Base-by-base conservation (phyloP, 2,113 vertebrate genomes). In the Alligator mississippiensis region DNA sequence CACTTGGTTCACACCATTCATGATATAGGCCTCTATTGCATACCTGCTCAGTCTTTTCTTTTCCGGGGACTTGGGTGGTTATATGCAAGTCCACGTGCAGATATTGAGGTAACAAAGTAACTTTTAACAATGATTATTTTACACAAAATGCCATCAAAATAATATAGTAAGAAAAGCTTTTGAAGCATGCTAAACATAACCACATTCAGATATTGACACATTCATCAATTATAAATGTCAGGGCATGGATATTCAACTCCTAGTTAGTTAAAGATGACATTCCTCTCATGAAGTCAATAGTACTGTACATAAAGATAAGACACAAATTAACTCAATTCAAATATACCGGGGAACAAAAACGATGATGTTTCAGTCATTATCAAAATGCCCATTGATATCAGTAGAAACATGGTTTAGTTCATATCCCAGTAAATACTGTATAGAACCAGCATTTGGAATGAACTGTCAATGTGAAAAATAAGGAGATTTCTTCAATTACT, bases 61-160 rank as follows among this genome's bases (percentile, higher is more conserved):
- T 47, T 47, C 47, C 9, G 47, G 47, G 47, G 47, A 47, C 47
- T 47, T 47, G 47, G 47, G 47, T 47, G 47, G 47, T 47, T 47
- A 47, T 47, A 47, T 47, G 47, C 47, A 47, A 47, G 47, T 47
- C 47, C 47, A 47, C 7, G 7, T 47, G 47, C 47, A 47, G 47
- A 47, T 9, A 47, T 3, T 47, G 47, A 47, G 47, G 47, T 34
- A 18, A 72, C 4, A 74, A 82, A 87, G 62, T 68, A 47, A 47
- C 10, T 82, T 91, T 84, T 22, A 27, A 24, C 15, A 34, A 18
- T 83, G 75, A 62, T 77, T 81, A 63, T 22, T 75, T 92, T 24
- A 84, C 2, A 59, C 1, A 76, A 78, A 79, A 62, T 15, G 0
- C 62, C 47, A 54, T 76, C 47, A 90, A 4, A 0, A 0, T 72